Evolutionary conservation across 2,113 vertebrate genomes (phyloP).

Genomic region (Delphinus delphis): DNA sequence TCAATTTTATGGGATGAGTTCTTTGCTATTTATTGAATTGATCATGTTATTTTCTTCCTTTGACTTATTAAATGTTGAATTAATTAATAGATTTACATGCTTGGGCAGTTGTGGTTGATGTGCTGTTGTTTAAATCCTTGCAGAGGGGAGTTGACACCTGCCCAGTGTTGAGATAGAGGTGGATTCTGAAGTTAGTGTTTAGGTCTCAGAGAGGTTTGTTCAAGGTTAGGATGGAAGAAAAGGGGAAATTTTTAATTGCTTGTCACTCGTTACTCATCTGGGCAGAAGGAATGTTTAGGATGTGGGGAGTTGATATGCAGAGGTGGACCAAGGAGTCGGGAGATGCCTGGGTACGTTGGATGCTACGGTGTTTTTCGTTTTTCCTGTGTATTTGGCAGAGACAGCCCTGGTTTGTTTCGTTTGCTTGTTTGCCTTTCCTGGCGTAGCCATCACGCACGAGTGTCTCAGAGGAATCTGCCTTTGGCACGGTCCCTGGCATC

Average conservation of each 20-base stretch:
- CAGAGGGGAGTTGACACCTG: fast-evolving
- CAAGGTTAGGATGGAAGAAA: background rate
- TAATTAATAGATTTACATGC: background rate
- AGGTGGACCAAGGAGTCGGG: fast-evolving
- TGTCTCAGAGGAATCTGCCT: background rate
- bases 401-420: too few relatives aligned
- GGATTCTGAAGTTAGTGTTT: background rate
- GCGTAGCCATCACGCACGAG: fast-evolving
- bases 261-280: too few relatives aligned
- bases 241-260: fast-evolving
- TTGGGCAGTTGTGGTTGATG: too few relatives aligned
- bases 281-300: too few relatives aligned
- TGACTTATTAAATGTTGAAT: background rate
- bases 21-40: background rate
- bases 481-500: fast-evolving
- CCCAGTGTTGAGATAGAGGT: fast-evolving
- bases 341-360: fast-evolving
- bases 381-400: background rate
- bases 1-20: background rate
- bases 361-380: fast-evolving
- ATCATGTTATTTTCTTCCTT: background rate
- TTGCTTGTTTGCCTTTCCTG: background rate
- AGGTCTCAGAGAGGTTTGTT: background rate
- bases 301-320: fast-evolving
- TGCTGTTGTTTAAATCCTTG: background rate